These are phyloP conservation scores for Eilema depressum DNA, from an alignment of 2,888 invertebrate species.

Conservation along the genomic window DNA sequence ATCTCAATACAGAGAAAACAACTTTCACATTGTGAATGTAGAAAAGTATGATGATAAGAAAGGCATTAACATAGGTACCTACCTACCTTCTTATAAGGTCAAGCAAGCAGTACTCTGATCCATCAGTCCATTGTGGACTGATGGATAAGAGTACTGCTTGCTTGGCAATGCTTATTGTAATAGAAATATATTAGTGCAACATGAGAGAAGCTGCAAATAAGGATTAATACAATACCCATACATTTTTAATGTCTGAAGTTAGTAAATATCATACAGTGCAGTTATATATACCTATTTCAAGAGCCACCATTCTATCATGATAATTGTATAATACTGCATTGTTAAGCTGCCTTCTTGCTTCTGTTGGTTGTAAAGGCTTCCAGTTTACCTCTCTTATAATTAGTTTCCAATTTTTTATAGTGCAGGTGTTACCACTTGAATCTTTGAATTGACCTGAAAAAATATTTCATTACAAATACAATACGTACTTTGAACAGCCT, in stretches of 20 bases:
- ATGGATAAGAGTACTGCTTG: too few species aligned
- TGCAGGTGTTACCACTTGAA: slow-evolving; percentile 91
- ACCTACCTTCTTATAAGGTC: too few species aligned
- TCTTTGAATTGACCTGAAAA: slow-evolving; percentile 93
- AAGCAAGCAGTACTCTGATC: too few species aligned
- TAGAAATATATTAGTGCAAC: too few species aligned
- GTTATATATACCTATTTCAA: slow-evolving; percentile 84
- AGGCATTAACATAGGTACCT: too few species aligned
- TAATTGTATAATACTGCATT: slow-evolving; percentile 91
- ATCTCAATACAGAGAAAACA: neutral
- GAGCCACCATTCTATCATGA: slow-evolving; percentile 83
- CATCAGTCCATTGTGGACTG: too few species aligned
- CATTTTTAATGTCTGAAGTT: neutral
- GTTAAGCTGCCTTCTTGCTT: slow-evolving; percentile 94
- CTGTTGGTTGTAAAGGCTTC: slow-evolving; percentile 92
- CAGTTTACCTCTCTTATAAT: slow-evolving; percentile 93
- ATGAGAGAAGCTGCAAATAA: neutral
- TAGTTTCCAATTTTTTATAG: slow-evolving; percentile 92
- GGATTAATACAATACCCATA: neutral
- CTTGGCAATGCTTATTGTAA: too few species aligned
- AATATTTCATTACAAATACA: neutral
- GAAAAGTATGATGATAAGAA: neutral
- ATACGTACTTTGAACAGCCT: too few species aligned
- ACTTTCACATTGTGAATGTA: neutral
- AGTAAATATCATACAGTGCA: neutral